Percentiles rank a stretch among this genome's conserved stretches.
phyloP scores from a whole-genome alignment of 2,797 vertebrate genomes.

The Pogonophryne albipinna region DNA sequence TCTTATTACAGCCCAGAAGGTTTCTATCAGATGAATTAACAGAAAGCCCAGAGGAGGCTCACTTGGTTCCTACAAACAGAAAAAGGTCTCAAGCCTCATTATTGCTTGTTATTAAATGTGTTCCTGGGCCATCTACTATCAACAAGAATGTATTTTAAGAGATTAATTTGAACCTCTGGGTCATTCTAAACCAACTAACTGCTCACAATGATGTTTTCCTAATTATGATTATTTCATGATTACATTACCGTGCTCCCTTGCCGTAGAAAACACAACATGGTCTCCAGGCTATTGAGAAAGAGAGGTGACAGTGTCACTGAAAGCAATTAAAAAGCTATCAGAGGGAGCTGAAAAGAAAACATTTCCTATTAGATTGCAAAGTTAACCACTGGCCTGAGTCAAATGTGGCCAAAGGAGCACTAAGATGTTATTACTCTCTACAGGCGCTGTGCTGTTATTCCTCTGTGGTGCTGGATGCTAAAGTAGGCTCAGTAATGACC shows the following conservation, averaged over 20 bases:
- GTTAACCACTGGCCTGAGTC: slow-evolving; percentile 69
- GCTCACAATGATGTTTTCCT: slow-evolving; percentile 70
- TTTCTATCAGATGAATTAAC: slow-evolving; percentile 16
- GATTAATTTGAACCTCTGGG: slow-evolving; percentile 63
- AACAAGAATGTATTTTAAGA: slow-evolving; percentile 61
- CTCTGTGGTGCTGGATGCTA: slow-evolving; percentile 46
- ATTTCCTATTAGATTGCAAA: slow-evolving; percentile 72
- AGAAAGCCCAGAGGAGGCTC: slow-evolving; percentile 32
- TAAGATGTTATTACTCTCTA: slow-evolving; percentile 66
- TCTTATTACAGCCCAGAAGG: slow-evolving; percentile 30
- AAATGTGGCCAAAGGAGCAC: slow-evolving; percentile 50
- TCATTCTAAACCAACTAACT: slow-evolving; percentile 76
- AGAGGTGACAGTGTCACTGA: slow-evolving; percentile 73
- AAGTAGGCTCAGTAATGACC: slow-evolving; percentile 60
- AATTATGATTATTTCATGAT: slow-evolving; percentile 81
- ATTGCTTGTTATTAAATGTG: slow-evolving; percentile 45
- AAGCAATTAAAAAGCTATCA: slow-evolving; percentile 82
- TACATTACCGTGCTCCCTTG: slow-evolving; percentile 56
- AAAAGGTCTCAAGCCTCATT: slow-evolving; percentile 50
- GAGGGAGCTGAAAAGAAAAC: slow-evolving; percentile 65
- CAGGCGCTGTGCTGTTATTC: slow-evolving; percentile 54
- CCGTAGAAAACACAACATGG: slow-evolving; percentile 46
- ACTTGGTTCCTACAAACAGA: slow-evolving; percentile 39
- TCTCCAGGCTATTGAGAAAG: slow-evolving; percentile 52
- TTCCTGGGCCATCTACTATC: slow-evolving; percentile 43